Base-by-base conservation (phyloP, 2,888 invertebrate genomes). In the Sarcophaga rosellei region DNA sequence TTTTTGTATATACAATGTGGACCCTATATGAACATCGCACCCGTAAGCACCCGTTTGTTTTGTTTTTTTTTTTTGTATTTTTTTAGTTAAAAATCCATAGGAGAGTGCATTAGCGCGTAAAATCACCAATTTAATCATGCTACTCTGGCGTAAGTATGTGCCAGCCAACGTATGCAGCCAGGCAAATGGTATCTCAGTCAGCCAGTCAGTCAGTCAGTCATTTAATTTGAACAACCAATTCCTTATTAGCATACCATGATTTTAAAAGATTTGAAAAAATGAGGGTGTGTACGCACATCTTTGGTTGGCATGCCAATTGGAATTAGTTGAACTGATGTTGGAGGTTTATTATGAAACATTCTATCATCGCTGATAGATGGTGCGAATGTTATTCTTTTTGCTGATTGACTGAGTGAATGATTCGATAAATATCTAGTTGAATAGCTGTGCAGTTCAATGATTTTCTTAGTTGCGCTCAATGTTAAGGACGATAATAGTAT, bases 181-280 rank as follows among this genome's bases (percentile, higher is more conserved):
- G 21, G 4, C 25, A 44, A 35, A 35, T 35, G 35, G 35, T 35
- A 8, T 35, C 45, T 25, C 45, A 68, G 10, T 61, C 44, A 20
- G 23, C 8, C 82, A 76, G 59, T 25, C 61, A 61, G n/a, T 61
- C 61, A 61, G 61, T 61, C 61, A 20, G 17, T 61, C 10, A 61
- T 20, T 75, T 81, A 70, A 86, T 88, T 89, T 89, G 89, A 89
- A 89, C 89, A 74, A 77, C 69, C 63, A 77, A 75, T 78, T 81
- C 74, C 78, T 81, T 86, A 86, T 86, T 86, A 86, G 86, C 86
- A 86, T 86, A 86, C 17, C 0, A 75, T 78, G 75, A 78, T 80
- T 68, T 68, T 65, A 62, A 23, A 79, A 47, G 25, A 23, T 5
- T 23, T 23, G 15, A 61, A 65, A 76, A 84, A 68, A 86, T 86